Evolutionary conservation across 2,113 vertebrate species (phyloP).

Genomic region (Python bivittatus): DNA sequence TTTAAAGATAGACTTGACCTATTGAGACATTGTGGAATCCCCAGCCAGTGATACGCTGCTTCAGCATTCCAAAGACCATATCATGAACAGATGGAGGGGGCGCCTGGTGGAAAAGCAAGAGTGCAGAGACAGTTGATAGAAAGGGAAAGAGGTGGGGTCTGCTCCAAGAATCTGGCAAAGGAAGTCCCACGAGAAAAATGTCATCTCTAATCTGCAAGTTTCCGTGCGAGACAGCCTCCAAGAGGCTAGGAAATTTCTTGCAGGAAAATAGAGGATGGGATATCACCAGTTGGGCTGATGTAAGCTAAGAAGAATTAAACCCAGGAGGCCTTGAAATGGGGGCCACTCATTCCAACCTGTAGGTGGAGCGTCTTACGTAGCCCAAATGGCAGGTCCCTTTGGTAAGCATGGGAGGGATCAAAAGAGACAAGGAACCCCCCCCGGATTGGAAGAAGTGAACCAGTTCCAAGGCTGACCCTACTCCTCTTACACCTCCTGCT

Average conservation of each 20-base stretch:
- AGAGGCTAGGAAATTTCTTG: background rate
- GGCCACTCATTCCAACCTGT: background rate
- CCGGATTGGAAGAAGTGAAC: background rate
- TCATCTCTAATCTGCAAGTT: background rate
- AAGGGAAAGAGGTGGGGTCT: background rate
- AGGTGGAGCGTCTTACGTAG: background rate
- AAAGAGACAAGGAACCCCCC: background rate
- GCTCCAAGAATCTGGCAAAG: background rate
- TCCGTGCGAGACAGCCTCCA: background rate
- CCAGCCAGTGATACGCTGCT: slow-evolving; percentile 39
- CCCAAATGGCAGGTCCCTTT: background rate
- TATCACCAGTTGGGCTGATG: background rate
- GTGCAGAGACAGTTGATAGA: background rate
- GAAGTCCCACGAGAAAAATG: slow-evolving; percentile 30
- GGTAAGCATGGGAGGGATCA: background rate
- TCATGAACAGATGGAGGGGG: background rate
- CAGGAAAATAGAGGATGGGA: background rate
- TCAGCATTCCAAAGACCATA: slow-evolving; percentile 6
- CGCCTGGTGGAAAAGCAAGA: background rate
- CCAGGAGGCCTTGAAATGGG: background rate
- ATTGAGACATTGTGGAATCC: slow-evolving; percentile 61
- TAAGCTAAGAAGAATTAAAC: background rate
- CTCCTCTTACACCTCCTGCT: background rate
- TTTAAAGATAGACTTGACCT: slow-evolving; percentile 71
- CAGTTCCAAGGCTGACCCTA: background rate